Evolutionary conservation across 2,888 invertebrate genomes (phyloP), one percentile per base, ranked within the genome.

Genomic region (Meiosimyza decipiens): DNA sequence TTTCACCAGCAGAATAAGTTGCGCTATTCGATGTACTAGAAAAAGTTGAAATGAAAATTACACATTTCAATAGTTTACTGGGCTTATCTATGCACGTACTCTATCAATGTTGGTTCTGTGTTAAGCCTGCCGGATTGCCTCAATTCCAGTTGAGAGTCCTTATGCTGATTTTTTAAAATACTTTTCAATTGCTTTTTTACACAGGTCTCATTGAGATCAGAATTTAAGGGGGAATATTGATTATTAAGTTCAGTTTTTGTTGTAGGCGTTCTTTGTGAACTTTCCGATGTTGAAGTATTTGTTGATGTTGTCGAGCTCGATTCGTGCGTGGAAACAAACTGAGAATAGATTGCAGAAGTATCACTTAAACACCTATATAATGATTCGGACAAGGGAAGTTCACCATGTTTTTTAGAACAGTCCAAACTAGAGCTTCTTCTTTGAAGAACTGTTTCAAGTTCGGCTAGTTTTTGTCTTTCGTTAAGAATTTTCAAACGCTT

Each of bases 401-500:
- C 88, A 80, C 90, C 90, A 78, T 91, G 90, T 3, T 81, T 90
- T 80, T 91, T 90, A 3, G 91, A 90, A 79, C 89, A 92, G 81
- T 95, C 95, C 82, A 95, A 88, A 80, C 95, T 95, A 73, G 94
- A 93, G 85, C 95, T 95, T 75, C 95, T 89, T 74, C 90, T 90
- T 84, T 92, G 91, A 40, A 94, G 92, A 13, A 91, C 93, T 77
- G 90, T 91, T 84, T 95, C 94, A 62, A 95, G 88, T 83, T 94
- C 94, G 50, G 93, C 94, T 75, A 95, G 86, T 87, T 95, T 95
- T 84, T 95, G 95, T 12, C 95, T 90, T 87, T 95, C 95, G 85
- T 95, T 95, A 63, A 95, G 89, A 79, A 96, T 95, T 88, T 95
- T 95, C 65, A 95, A 88, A 80, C 95, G 95, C 86, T 95, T 95